A percentile compares a stretch with the other conserved stretches of the same genome.
Conservation (phyloP, 2,797 vertebrate genomes). For the Scleropages formosus region DNA sequence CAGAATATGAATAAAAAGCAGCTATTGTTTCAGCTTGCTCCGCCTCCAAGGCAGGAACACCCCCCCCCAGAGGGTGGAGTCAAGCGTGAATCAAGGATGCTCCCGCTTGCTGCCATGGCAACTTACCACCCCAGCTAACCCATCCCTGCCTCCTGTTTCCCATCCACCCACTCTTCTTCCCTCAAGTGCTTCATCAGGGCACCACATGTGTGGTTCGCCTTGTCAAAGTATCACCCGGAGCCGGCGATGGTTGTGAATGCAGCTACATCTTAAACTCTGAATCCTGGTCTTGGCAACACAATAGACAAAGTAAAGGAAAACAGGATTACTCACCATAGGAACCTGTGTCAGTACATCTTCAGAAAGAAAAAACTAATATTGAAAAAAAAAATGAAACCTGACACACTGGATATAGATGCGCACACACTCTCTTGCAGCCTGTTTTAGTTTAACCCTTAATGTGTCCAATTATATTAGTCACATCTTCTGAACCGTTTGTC, state of each 20-base stretch:
- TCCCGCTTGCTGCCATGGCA: not conserved
- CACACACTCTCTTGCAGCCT: not conserved
- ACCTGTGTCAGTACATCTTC: slow-evolving; percentile 9
- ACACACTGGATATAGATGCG: not conserved
- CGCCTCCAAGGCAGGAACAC: no score
- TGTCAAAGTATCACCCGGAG: not conserved
- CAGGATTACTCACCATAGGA: slow-evolving; percentile 25
- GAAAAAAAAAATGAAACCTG: not conserved
- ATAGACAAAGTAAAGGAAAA: not conserved
- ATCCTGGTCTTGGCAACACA: not conserved
- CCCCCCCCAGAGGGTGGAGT: no score
- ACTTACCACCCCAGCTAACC: not conserved
- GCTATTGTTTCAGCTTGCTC: no score
- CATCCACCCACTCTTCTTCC: not conserved
- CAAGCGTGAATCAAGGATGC: no score
- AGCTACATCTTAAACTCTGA: slow-evolving; percentile 12
- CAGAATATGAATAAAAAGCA: not conserved
- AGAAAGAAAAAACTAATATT: slow-evolving; percentile 2
- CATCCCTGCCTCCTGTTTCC: not conserved
- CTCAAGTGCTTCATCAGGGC: not conserved
- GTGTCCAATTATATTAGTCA: not conserved
- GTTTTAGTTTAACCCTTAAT: not conserved
- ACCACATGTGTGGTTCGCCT: slow-evolving; percentile 8
- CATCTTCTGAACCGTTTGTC: no score
- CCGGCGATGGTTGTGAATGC: slow-evolving; percentile 4